A percentile compares a stretch with the other conserved stretches of the same genome.
Conservation (phyloP, 30 jellyfish, hydroid and myxozoan genomes). For the Rhopilema esculentum region DNA sequence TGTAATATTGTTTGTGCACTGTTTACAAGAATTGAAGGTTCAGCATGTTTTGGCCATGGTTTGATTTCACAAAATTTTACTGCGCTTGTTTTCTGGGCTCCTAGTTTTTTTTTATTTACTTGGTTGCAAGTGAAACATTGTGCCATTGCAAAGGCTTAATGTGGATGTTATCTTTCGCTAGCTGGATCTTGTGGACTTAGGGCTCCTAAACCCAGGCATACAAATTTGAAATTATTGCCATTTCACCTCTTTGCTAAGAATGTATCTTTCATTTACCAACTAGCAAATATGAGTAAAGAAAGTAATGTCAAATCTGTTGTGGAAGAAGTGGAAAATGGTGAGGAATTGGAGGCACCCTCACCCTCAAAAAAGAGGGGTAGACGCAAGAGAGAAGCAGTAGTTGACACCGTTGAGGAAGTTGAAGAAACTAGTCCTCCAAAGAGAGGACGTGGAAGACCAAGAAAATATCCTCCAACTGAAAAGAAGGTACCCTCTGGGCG, state of each 20-base stretch:
- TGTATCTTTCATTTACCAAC: not conserved
- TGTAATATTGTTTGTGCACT: too few species aligned
- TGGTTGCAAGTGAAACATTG: too few species aligned
- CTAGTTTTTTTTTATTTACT: too few species aligned
- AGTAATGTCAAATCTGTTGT: not conserved
- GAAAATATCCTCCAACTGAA: conserved; percentile 46
- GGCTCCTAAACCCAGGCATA: too few species aligned
- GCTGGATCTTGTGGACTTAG: too few species aligned
- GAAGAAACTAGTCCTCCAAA: conserved; percentile 21
- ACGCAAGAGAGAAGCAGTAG: conserved; percentile 25
- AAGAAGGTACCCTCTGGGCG: conserved; percentile 49
- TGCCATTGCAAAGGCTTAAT: too few species aligned
- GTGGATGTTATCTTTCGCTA: too few species aligned
- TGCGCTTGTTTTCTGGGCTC: too few species aligned
- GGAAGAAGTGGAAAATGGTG: conserved; percentile 22
- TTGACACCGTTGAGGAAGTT: not conserved
- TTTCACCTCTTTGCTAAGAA: not conserved
- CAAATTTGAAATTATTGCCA: too few species aligned
- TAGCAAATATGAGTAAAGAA: conserved; percentile 50
- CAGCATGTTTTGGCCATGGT: too few species aligned
- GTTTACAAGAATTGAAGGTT: too few species aligned
- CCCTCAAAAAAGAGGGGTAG: conserved; percentile 29
- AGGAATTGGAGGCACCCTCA: conserved; percentile 27
- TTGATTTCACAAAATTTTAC: too few species aligned
- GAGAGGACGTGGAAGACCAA: conserved; percentile 60